Evolutionary conservation across 2,888 invertebrate genomes (phyloP).

Genomic region (Hymenopus coronatus): DNA sequence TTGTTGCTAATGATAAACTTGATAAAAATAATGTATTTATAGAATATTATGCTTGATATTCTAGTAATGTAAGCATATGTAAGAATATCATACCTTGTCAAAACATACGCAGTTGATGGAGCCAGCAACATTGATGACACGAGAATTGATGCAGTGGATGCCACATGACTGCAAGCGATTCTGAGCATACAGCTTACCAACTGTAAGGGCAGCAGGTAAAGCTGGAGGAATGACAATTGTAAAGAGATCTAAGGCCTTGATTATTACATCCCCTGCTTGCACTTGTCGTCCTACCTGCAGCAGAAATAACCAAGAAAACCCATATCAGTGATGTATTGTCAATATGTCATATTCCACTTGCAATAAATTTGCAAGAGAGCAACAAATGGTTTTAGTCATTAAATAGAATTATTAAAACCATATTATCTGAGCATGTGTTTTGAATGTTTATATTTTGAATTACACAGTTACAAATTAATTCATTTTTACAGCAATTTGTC

Average conservation of each 20-base stretch:
- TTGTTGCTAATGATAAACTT: not conserved
- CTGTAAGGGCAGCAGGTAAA: conserved; percentile 53
- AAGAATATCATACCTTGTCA: conserved; percentile 48
- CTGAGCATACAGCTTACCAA: conserved; percentile 47
- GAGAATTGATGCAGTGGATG: conserved; percentile 48
- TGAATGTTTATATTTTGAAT: too few relatives aligned
- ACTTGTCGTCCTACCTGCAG: conserved; percentile 31
- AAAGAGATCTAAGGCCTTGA: conserved; percentile 54
- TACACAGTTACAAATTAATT: too few relatives aligned
- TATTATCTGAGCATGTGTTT: too few relatives aligned
- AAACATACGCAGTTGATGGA: conserved; percentile 51
- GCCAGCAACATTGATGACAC: conserved; percentile 47
- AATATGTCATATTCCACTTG: too few relatives aligned
- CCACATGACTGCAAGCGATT: conserved; percentile 41
- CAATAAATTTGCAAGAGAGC: too few relatives aligned
- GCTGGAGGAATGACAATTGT: conserved; percentile 63
- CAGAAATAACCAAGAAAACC: not conserved
- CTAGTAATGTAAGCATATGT: too few relatives aligned
- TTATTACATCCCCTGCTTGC: conserved; percentile 31
- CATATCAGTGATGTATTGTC: too few relatives aligned
- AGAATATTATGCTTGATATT: too few relatives aligned
- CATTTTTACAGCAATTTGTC: too few relatives aligned
- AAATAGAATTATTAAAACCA: too few relatives aligned
- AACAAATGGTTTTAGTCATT: too few relatives aligned
- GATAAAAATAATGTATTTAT: not conserved